Evolutionary conservation across 2,888 invertebrate genomes (phyloP), one percentile per base, ranked within the genome.

Genomic region (Clostera curtula): DNA sequence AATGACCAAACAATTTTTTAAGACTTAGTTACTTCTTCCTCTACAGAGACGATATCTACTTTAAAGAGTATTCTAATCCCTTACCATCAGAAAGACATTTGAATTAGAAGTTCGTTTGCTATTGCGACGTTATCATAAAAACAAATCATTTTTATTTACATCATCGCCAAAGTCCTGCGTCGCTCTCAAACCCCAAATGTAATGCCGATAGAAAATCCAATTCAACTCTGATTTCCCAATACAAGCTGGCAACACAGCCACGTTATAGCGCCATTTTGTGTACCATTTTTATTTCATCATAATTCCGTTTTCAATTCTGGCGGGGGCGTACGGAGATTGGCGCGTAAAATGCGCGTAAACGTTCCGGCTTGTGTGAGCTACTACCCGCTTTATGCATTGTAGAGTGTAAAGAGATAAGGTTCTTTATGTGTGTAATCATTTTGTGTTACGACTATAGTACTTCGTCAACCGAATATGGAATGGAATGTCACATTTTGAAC

Each of bases 351-450:
- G 70, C 70, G 62, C 79, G 75, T 79, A 77, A 80, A 76, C 74
- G 69, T 77, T 64, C 57, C 61, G 73, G 70, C 72, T 76, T 71
- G 63, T 64, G 60, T 62, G 52, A 58, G 61, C 67, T 72, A 71
- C 72, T 77, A 71, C 71, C 71, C 63, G 60, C 68, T 79, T 79
- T 77, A 77, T 66, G 59, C 54, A 49, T 66, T 63, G 66, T 66
- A 64, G 60, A 76, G 70, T 73, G 72, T 74, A 74, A 74, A 73
- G 69, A 79, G 75, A 79, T 76, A 79, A 73, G 67, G 64, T 71
- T 66, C 72, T 79, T 79, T 80, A 79, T 75, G 72, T 70, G 70
- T 71, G 76, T 72, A 73, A 82, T 80, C 70, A 80, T 77, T 76
- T 69, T 63, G 66, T 69, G 68, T 74, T 74, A 79, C 69, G 64